Evolutionary conservation across 2,888 invertebrate species (phyloP).

Genomic region (Pammene aurita): DNA sequence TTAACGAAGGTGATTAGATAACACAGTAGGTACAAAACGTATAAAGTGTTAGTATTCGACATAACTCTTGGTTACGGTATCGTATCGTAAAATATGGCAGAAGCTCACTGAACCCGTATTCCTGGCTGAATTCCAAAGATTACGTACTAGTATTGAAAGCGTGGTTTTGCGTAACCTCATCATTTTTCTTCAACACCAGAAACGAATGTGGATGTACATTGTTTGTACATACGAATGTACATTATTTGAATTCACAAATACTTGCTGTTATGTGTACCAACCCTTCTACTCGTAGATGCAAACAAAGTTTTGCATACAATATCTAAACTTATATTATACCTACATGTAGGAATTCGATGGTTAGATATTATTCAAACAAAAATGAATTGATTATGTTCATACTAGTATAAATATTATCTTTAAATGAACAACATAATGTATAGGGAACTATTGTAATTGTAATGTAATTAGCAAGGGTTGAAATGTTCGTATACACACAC

Average conservation of each 20-base stretch:
- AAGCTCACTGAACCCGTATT: slow-evolving; percentile 47
- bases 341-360: too few relatives aligned
- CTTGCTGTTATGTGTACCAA: not conserved
- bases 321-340: too few relatives aligned
- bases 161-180: slow-evolving; percentile 27
- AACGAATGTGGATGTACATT: not conserved
- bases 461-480: not conserved
- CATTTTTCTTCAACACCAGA: slow-evolving; percentile 16
- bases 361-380: too few relatives aligned
- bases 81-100: slow-evolving; percentile 51
- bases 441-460: too few relatives aligned
- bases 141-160: slow-evolving; percentile 33
- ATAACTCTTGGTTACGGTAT: slow-evolving; percentile 48
- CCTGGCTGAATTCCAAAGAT: slow-evolving; percentile 49
- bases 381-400: too few relatives aligned
- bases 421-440: too few relatives aligned
- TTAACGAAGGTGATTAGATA: slow-evolving; percentile 43
- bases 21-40: slow-evolving; percentile 41
- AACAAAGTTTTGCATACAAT: too few relatives aligned
- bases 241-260: not conserved
- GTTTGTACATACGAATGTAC: too few relatives aligned
- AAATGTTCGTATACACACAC: not conserved
- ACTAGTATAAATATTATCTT: too few relatives aligned
- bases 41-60: slow-evolving; percentile 48
- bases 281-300: not conserved